Evolutionary conservation across 2,797 vertebrate genomes (phyloP).

Genomic region (Pseudotriccus pelzelni): DNA sequence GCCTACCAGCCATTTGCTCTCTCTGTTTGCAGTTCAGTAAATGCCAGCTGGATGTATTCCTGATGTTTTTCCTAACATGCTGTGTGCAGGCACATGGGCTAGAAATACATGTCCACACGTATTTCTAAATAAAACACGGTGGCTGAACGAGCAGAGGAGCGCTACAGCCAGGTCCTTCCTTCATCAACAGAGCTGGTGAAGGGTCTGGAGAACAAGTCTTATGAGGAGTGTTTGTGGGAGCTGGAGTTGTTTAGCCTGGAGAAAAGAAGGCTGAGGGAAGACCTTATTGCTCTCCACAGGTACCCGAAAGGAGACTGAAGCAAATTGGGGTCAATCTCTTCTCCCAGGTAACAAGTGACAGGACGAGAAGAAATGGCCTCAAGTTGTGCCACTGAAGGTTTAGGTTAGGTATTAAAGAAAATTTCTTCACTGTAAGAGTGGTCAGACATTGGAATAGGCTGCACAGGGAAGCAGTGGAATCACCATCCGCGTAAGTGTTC

Average conservation of each 20-base stretch:
- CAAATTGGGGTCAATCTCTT: background rate
- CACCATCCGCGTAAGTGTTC: background rate
- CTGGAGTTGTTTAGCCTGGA: background rate
- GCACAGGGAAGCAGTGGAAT: background rate
- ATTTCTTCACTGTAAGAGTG: background rate
- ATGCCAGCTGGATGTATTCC: background rate
- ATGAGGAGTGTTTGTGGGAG: background rate
- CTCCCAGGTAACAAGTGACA: background rate
- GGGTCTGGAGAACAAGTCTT: background rate
- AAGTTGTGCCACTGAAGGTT: background rate
- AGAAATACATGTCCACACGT: rapidly evolving
- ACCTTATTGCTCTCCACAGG: background rate
- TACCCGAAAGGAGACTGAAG: background rate
- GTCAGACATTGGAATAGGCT: background rate
- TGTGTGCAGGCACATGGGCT: background rate
- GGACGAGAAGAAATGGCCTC: background rate
- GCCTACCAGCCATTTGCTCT: background rate
- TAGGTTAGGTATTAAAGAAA: background rate
- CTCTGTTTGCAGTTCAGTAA: background rate
- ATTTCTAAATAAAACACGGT: rapidly evolving
- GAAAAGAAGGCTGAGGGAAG: background rate
- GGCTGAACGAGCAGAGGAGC: background rate
- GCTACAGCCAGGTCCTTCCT: background rate
- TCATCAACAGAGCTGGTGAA: background rate
- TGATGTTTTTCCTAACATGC: background rate